A percentile compares a stretch with the other conserved stretches of the same genome.
These are phyloP conservation scores for Miltochrista miniata DNA, from an alignment of 2,888 invertebrate species.

Conservation along the genomic window DNA sequence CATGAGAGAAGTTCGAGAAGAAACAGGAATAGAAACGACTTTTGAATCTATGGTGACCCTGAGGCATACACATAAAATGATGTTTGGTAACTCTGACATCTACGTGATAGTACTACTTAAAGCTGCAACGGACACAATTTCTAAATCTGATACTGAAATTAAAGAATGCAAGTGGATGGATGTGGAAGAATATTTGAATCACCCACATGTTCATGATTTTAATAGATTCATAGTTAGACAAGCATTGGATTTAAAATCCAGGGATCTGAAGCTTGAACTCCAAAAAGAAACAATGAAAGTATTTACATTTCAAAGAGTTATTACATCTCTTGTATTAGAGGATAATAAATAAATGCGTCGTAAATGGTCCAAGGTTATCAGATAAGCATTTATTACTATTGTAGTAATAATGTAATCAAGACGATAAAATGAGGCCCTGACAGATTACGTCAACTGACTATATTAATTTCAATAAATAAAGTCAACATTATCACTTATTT, in stretches of 20 bases:
- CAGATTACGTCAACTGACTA: background rate
- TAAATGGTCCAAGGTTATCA: slow-evolving; percentile 25
- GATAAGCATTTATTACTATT: slow-evolving; percentile 11
- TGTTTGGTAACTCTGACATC: slow-evolving; percentile 93
- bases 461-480: background rate
- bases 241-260: slow-evolving; percentile 86
- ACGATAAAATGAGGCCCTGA: slow-evolving; percentile 10
- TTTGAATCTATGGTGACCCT: slow-evolving; percentile 91
- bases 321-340: slow-evolving; percentile 63
- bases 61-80: slow-evolving; percentile 89
- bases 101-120: slow-evolving; percentile 90
- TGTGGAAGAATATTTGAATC: slow-evolving; percentile 86
- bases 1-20: slow-evolving; percentile 94
- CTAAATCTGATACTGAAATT: slow-evolving; percentile 90
- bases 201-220: slow-evolving; percentile 88
- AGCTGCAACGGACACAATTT: slow-evolving; percentile 85
- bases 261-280: slow-evolving; percentile 84
- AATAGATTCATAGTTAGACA: slow-evolving; percentile 87
- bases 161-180: slow-evolving; percentile 92
- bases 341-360: slow-evolving; percentile 40
- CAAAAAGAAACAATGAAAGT: slow-evolving; percentile 67
- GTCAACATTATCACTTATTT: background rate
- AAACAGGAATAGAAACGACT: slow-evolving; percentile 91
- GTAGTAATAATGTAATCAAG: no score
- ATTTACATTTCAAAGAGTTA: slow-evolving; percentile 55